phyloP scores from a whole-genome alignment of 2,797 vertebrate genomes.

The Benthosema pterotum region DNA sequence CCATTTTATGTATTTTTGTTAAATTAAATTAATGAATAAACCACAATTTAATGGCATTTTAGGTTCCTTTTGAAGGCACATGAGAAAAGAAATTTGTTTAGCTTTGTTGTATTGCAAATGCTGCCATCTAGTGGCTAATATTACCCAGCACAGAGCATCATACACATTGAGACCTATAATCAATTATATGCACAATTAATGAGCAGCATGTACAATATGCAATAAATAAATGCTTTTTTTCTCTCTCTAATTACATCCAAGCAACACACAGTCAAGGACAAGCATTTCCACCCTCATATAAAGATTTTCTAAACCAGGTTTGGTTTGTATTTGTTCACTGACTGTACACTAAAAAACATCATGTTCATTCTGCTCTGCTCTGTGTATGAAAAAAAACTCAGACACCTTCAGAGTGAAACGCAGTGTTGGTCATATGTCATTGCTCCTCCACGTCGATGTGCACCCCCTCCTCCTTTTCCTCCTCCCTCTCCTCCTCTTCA shows the following conservation, averaged over 20 bases:
- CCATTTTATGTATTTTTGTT: too few relatives aligned
- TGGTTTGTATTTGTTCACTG: too few relatives aligned
- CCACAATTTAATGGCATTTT: background rate
- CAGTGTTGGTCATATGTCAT: slow-evolving; percentile 5
- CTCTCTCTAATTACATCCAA: slow-evolving; percentile 5
- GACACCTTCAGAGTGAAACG: too few relatives aligned
- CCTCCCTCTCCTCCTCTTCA: too few relatives aligned
- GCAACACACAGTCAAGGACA: slow-evolving; percentile 5
- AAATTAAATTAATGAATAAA: too few relatives aligned
- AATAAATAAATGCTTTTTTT: slow-evolving; percentile 40
- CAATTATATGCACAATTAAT: slow-evolving; percentile 8
- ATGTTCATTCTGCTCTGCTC: too few relatives aligned
- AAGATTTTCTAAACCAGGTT: background rate
- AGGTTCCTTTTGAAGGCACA: background rate
- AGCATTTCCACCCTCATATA: background rate
- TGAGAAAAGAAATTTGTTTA: background rate
- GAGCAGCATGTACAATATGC: slow-evolving; percentile 1
- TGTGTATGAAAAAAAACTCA: too few relatives aligned
- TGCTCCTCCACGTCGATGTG: slow-evolving; percentile 28
- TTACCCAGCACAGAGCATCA: background rate
- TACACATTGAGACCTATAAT: background rate
- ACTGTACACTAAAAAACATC: too few relatives aligned
- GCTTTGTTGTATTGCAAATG: slow-evolving; percentile 32
- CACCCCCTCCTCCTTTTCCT: slow-evolving; percentile 44
- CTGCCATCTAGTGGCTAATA: slow-evolving; percentile 46